Evolutionary conservation across 1,140 invertebrate genomes (phyloP).

Genomic region (Octopus bimaculoides): DNA sequence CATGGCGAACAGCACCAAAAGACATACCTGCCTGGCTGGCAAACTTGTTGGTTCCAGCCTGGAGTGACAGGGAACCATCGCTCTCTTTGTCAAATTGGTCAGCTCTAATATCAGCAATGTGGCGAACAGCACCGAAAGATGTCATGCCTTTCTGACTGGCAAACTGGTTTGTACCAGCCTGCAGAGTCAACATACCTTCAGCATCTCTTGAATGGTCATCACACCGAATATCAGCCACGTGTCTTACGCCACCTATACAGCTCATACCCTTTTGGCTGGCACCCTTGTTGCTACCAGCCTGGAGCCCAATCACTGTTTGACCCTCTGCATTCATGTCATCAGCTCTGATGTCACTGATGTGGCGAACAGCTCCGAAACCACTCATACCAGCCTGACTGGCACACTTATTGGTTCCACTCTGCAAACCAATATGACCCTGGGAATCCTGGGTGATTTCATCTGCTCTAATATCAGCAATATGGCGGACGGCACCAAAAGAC

Average conservation of each 20-base stretch:
- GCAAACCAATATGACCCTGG: constrained; percentile 81
- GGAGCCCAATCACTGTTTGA: constrained; percentile 85
- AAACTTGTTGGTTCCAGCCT: constrained; percentile 86
- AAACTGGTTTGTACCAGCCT: constrained; percentile 86
- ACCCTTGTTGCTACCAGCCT: constrained; percentile 88
- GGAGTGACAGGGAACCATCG: constrained; percentile 80
- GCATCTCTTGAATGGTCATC: constrained; percentile 57
- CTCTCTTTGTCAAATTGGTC: constrained; percentile 57
- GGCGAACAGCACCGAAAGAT: constrained; percentile 37
- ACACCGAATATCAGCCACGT: constrained; percentile 38
- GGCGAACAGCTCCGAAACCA: constrained; percentile 86
- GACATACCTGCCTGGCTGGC: constrained; percentile 68
- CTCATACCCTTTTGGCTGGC: constrained; percentile 66
- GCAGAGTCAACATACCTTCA: constrained; percentile 81
- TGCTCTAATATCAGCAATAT: constrained; percentile 65
- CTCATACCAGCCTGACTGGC: constrained; percentile 49
- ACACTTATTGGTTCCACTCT: constrained; percentile 87
- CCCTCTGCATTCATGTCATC: constrained; percentile 67
- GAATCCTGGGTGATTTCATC: constrained; percentile 59
- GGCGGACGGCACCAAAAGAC: constrained; percentile 89
- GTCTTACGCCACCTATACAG: constrained; percentile 38
- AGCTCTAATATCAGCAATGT: constrained; percentile 45
- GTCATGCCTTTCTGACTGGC: constrained; percentile 43
- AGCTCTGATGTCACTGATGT: constrained; percentile 65
- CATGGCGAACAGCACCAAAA: constrained; percentile 69